Base-by-base conservation (phyloP, 1,140 invertebrate species). In the Temnothorax longispinosus region DNA sequence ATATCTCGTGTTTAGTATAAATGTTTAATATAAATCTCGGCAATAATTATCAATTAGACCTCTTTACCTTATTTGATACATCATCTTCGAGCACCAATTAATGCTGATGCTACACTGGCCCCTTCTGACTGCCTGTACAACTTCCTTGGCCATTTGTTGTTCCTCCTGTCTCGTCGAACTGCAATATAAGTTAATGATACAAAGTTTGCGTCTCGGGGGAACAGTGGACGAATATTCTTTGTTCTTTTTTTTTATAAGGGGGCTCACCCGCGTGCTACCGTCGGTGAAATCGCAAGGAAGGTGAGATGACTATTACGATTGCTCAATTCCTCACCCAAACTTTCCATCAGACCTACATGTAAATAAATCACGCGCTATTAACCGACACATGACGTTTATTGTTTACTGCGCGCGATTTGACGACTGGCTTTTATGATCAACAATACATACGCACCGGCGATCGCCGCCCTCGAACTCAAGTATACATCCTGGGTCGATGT, bases 331-430 rank as follows among this genome's bases (percentile, higher is more conserved):
- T 94, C 78, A 58, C 92, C 86, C 41, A 95, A 86, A 62, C 90
- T 93, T 67, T 94, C 94, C 88, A 95, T 95, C 0, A 95, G 65
- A 77, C 94, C 95, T 95, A 74, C 3, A 78, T 60, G 18, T 75
- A 44, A 65, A 82, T 50, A 50, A 76, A 75, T 13, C 18, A 76
- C 18, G 27, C 8, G 3, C 11, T 3, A 60, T 58, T 21, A n/a
- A 27, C 13, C 11, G 11, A 27, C 1, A 27, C 27, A 27, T 27
- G 27, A 50, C 13, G 10, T 60, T 84, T 84, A 74, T 62, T 64
- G 18, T 47, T 67, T 38, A 74, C 27, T 41, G 27, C 56, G 10
- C 11, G 5, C n/a, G 44, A 84, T 84, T 58, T 82, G 56, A 69
- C 5, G 78, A 62, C 3, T n/a, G 18, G 21, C 6, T 35, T 13